Percentiles rank a stretch among this genome's conserved stretches.
These are phyloP conservation scores for Pollenia angustigena DNA, from an alignment of 2,888 invertebrate genomes.

Conservation along the genomic window DNA sequence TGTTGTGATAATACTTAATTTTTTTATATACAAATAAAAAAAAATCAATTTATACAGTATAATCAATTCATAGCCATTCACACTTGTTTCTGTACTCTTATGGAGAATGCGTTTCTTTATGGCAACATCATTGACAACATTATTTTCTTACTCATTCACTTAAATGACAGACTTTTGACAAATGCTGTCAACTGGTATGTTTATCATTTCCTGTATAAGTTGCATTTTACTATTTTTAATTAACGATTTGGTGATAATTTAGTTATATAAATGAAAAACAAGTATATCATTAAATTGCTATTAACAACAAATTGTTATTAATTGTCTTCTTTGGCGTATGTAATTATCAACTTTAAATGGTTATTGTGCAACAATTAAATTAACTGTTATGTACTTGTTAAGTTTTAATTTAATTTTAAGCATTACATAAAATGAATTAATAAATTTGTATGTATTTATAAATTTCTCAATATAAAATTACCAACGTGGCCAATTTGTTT, in stretches of 20 bases:
- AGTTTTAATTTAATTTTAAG: no score
- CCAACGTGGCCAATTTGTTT: no score
- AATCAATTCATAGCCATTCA: conserved; percentile 17
- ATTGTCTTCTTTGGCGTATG: neutral
- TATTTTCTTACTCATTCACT: conserved; percentile 64
- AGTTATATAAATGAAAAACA: conserved; percentile 2
- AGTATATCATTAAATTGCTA: neutral
- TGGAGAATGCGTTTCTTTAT: neutral
- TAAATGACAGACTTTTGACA: conserved; percentile 49
- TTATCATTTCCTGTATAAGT: conserved; percentile 57
- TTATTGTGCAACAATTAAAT: neutral
- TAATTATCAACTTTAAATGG: neutral
- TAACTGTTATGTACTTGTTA: neutral
- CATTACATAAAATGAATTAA: no score
- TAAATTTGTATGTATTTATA: no score
- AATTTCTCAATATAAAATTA: no score
- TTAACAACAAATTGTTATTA: neutral
- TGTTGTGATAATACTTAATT: conserved; percentile 41
- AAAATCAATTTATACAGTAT: conserved; percentile 18
- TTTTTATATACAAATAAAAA: conserved; percentile 16
- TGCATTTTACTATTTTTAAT: neutral
- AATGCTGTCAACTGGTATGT: conserved; percentile 34
- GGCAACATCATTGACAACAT: neutral
- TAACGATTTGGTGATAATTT: neutral
- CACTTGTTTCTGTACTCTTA: neutral